These are phyloP conservation scores for Zosterops hypoxanthus DNA, from an alignment of 2,113 vertebrate genomes.

Conservation along the genomic window DNA sequence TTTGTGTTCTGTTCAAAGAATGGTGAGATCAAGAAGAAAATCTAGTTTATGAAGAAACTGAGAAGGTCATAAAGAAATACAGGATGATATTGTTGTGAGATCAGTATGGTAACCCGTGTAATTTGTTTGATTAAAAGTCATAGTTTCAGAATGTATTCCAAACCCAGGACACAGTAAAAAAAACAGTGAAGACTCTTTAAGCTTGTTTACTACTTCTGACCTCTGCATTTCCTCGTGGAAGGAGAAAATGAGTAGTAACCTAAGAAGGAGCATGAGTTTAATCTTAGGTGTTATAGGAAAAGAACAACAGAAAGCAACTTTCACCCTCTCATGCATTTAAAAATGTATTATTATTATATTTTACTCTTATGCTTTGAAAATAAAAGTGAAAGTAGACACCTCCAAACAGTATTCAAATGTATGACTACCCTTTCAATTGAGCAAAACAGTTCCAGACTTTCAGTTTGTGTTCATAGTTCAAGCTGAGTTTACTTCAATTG, in stretches of 20 bases:
- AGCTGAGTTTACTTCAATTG: not conserved
- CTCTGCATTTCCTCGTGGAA: not conserved
- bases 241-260: not conserved
- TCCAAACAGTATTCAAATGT: not conserved
- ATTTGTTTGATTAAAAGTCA: not conserved
- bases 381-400: not conserved
- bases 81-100: not conserved
- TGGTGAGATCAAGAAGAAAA: not conserved
- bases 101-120: not conserved
- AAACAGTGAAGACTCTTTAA: not conserved
- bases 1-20: not conserved
- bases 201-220: not conserved
- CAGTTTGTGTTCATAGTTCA: not conserved
- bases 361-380: not conserved
- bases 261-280: not conserved
- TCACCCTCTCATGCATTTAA: not conserved
- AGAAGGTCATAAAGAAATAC: not conserved
- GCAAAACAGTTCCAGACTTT: not conserved
- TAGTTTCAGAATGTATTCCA: not conserved
- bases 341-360: not conserved
- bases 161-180: fast-evolving
- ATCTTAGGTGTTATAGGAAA: not conserved
- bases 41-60: not conserved
- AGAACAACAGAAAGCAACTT: not conserved
- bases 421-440: not conserved